A percentile compares a stretch with the other conserved stretches of the same genome.
Conservation (phyloP, 2,888 invertebrate genomes). For the Nomada flava region DNA sequence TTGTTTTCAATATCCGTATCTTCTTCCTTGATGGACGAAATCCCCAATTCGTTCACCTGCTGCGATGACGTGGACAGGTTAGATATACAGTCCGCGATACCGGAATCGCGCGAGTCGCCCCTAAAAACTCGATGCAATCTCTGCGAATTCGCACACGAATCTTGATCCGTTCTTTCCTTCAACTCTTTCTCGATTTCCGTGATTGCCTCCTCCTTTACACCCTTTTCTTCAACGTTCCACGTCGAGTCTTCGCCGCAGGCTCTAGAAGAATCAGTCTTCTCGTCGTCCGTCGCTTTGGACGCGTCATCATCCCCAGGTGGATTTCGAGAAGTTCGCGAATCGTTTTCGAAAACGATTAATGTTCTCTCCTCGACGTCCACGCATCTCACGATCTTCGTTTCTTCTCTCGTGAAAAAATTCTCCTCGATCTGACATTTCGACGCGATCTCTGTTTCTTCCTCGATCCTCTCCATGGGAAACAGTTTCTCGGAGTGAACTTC, state of each 20-base stretch:
- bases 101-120: constrained; percentile 68
- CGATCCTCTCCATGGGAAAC: constrained; percentile 31
- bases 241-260: background rate
- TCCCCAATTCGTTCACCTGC: constrained; percentile 66
- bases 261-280: background rate
- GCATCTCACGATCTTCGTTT: background rate
- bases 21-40: constrained; percentile 65
- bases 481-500: background rate
- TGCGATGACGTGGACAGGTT: constrained; percentile 56
- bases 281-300: background rate
- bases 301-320: background rate
- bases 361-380: background rate
- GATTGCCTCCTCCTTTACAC: background rate
- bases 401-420: constrained; percentile 10
- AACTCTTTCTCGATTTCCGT: background rate
- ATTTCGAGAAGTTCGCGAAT: background rate
- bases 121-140: constrained; percentile 43
- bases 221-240: background rate
- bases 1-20: constrained; percentile 56
- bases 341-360: background rate
- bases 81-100: constrained; percentile 66
- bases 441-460: constrained; percentile 22
- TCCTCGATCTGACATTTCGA: constrained; percentile 11
- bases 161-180: constrained; percentile 25
- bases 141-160: constrained; percentile 26